Base-by-base conservation (phyloP, 2,888 invertebrate genomes). In the Orchesella flavescens region DNA sequence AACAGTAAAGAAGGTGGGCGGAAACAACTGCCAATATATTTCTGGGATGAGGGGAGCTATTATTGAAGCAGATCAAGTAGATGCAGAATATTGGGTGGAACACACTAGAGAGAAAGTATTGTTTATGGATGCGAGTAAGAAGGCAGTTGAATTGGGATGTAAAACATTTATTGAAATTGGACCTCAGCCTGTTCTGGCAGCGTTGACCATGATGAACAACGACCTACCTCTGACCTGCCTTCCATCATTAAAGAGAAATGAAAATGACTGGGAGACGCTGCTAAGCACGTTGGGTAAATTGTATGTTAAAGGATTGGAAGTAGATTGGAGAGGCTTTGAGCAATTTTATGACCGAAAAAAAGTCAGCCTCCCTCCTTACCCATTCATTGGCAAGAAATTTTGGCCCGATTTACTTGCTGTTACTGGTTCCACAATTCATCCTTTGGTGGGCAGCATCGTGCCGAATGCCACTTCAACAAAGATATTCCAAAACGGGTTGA, bases 21-120 rank as follows among this genome's bases (percentile, higher is more conserved):
- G 17, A 66, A 66, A 57, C 15, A 5, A n/a, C n/a, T 19, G 24
- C 53, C 2, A 53, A 53, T 49, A 59, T 59, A 69, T 77, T 44
- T 77, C 77, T 4, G 77, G 77, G 15, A 24, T 77, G 69, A 61
- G 59, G 46, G 77, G 77, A 3, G 49, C n/a, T n/a, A 9, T 65
- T 15, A 53, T 75, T 49, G 49, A 61, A 3, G 53, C 12, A 5
- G 1, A 10, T 3, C 15, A 46, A 10, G 4, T 49, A 9, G 46
- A 63, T 17, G 53, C 76, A 0, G 46, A 76, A 3, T 83, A 83
- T 19, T 83, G 83, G 83, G 66, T 83, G 1, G 5, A 57, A 15
- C 83, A 83, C 44, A 76, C 76, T 3, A 46, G 76, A n/a, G 65
- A 76, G 44, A 49, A 63, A 43, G 83, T 83, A 13, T 19, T 19